A percentile compares a stretch with the other conserved stretches of the same genome.
Evolutionary conservation across 2,888 invertebrate species (phyloP).

Genomic region (Beris chalybata): DNA sequence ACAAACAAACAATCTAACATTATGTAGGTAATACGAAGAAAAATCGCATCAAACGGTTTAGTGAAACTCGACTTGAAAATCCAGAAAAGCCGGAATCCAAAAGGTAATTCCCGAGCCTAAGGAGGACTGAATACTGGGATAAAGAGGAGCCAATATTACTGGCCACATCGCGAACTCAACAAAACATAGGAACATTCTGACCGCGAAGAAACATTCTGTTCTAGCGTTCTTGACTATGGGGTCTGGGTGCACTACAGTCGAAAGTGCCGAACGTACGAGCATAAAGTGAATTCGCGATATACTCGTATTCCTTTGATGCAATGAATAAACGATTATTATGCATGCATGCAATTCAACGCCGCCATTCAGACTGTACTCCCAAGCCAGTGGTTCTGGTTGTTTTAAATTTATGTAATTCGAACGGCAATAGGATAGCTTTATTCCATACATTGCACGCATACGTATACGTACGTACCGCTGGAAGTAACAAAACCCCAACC

Average conservation of each 20-base stretch:
- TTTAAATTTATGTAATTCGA: constrained; percentile 27
- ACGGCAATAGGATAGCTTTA: not conserved
- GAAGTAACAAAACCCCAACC: not conserved
- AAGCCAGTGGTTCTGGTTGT: constrained; percentile 8
- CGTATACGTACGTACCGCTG: too few relatives aligned
- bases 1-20: constrained; percentile 18
- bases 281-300: not conserved
- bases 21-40: constrained; percentile 14
- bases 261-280: not conserved
- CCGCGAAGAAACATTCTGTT: not conserved
- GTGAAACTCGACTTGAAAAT: constrained; percentile 35
- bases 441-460: too few relatives aligned
- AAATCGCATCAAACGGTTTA: constrained; percentile 33
- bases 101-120: constrained; percentile 33
- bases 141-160: constrained; percentile 9
- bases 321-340: constrained; percentile 28
- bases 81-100: constrained; percentile 39
- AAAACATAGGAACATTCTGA: not conserved
- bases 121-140: constrained; percentile 16
- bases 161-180: not conserved
- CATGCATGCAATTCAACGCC: constrained; percentile 23
- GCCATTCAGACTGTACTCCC: not conserved
- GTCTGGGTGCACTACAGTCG: not conserved
- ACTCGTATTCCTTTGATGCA: constrained; percentile 5
- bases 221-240: not conserved